These are phyloP conservation scores for Campylomormyrus tamandua DNA, from an alignment of 2,113 vertebrate genomes.

Conservation along the genomic window DNA sequence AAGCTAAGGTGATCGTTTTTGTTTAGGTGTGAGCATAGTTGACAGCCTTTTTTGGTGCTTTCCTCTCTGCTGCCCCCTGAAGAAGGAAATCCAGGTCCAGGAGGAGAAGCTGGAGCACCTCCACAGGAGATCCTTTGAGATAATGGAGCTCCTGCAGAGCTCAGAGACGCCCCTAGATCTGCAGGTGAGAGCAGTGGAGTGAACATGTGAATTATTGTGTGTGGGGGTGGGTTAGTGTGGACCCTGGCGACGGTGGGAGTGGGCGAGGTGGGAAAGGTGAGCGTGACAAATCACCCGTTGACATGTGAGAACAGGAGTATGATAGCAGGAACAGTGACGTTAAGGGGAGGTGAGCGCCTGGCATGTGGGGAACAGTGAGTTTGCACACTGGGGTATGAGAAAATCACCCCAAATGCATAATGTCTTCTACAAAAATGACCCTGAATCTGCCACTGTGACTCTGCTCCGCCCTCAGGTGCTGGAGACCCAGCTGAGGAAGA, in stretches of 20 bases:
- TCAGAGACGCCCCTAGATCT: slow-evolving; percentile 74
- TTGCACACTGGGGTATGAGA: background rate
- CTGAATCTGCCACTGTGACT: background rate
- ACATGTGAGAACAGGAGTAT: background rate
- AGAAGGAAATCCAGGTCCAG: slow-evolving; percentile 68
- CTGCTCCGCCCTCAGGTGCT: slow-evolving; percentile 42
- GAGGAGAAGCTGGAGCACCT: slow-evolving; percentile 69
- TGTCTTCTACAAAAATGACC: background rate
- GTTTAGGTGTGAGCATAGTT: background rate
- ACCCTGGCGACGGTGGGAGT: background rate
- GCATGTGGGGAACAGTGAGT: background rate
- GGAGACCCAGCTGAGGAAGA: slow-evolving; percentile 55
- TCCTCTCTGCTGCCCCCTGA: background rate
- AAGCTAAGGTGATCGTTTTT: background rate
- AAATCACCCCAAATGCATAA: background rate
- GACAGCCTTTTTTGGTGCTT: background rate
- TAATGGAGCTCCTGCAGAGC: slow-evolving; percentile 74
- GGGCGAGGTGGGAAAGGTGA: background rate
- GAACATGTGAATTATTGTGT: background rate
- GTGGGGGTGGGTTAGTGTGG: background rate
- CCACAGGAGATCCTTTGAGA: slow-evolving; percentile 61
- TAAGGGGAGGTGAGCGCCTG: background rate
- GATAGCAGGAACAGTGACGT: background rate
- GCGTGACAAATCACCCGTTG: background rate
- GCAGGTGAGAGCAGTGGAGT: slow-evolving; percentile 61